phyloP scores from a whole-genome alignment of 2,113 vertebrate species.

The Tor tambroides region DNA sequence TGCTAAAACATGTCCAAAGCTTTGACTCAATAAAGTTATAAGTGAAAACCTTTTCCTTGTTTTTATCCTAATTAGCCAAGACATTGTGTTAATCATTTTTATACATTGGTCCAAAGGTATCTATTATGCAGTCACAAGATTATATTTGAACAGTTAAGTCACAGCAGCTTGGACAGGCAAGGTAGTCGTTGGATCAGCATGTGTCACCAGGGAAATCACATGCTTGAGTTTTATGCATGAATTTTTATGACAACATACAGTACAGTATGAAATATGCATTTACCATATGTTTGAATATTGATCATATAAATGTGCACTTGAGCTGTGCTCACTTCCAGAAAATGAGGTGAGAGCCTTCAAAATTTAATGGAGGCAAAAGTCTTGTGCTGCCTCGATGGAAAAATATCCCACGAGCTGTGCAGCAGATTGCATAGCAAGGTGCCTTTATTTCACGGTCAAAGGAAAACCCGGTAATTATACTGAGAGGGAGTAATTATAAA shows the following conservation, averaged over 20 bases:
- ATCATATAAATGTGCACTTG: constrained; percentile 14
- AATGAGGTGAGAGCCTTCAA: background rate
- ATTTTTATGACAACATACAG: background rate
- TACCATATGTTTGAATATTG: constrained; percentile 21
- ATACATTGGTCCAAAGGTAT: background rate
- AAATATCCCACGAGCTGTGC: constrained; percentile 12
- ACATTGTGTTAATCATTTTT: background rate
- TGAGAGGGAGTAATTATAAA: constrained; percentile 46
- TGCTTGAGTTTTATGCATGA: background rate
- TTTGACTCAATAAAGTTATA: background rate
- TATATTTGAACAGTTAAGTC: background rate
- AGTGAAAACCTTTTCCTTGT: background rate
- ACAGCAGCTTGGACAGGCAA: background rate
- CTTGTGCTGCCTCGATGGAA: background rate
- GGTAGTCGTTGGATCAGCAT: background rate
- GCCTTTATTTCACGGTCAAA: constrained; percentile 34
- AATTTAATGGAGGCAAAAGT: constrained; percentile 12
- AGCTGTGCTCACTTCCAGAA: background rate
- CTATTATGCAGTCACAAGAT: background rate
- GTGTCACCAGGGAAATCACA: background rate
- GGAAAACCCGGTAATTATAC: constrained; percentile 41
- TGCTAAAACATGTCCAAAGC: background rate
- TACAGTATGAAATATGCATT: background rate
- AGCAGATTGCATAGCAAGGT: constrained; percentile 22
- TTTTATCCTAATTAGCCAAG: background rate